Evolutionary conservation across 2,113 vertebrate genomes (phyloP), one percentile per base, ranked within the genome.

Genomic region (Motacilla tschutschensis): DNA sequence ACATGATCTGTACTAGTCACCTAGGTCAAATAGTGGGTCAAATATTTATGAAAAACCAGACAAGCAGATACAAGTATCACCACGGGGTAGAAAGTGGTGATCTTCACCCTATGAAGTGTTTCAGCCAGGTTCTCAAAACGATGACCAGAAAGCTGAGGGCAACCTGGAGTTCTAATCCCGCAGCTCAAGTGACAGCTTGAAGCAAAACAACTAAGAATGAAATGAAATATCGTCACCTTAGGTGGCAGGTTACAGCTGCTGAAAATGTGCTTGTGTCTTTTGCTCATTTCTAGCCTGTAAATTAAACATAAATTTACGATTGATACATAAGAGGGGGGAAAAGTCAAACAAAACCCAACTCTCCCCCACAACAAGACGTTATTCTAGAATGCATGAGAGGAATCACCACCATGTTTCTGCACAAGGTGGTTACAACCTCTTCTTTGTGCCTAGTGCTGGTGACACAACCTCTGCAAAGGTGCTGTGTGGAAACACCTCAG

Each of bases 391-490:
- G 24, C 31, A 70, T 71, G 21, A 91, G 67, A 53, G 58, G 62
- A 65, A 65, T 78, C 25, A n/a, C 35, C 51, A 58, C 17, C 55
- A 7, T 20, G 26, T 33, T 78, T 87, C 50, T 24, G 12, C 0
- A 1, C n/a, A 75, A 75, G 15, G 41, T 69, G 66, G 77, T 86
- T 75, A 70, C 85, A 83, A 29, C 6, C 13, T 75, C 50, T 40
- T 58, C 57, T 78, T 89, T 83, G 47, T 83, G 53, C 60, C 38
- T 33, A 5, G 10, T 74, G 47, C 53, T 55, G 43, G 66, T 21
- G 57, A 55, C 69, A 87, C 22, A 73, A 51, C 73, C 73, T 79
- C 85, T 94, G 79, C 65, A 91, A 77, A 83, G 50, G 29, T 81
- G 58, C 76, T 87, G 13, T 6, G 18, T 21, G 78, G 77, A 83